Evolutionary conservation across 1,140 invertebrate genomes (phyloP), one percentile per base, ranked within the genome.

Genomic region (Zaprionus inermis): DNA sequence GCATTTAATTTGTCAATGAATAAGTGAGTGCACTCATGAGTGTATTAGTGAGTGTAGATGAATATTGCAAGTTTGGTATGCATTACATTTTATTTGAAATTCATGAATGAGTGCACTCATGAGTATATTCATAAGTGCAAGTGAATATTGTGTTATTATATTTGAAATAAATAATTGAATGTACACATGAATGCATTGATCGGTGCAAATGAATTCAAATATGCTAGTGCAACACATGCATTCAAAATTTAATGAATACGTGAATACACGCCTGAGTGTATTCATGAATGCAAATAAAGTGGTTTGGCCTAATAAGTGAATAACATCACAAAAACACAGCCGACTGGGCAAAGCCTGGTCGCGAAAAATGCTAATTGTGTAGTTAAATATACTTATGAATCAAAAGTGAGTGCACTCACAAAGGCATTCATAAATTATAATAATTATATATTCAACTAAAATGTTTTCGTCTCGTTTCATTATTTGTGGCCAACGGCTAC

Each of bases 341-440:
- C 22, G 22, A 24, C 22, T 28, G 24, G 24, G 24, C 24, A 28
- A 1, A 28, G 24, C 24, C 24, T 28, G 24, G 3, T 28, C 24
- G 3, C 0, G 3, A 5, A 4, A 28, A 28, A 28, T 28, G 24
- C 3, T 5, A 28, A 28, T 28, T 28, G 24, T 5, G 24, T 28
- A 28, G 24, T 4, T 28, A 5, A 28, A 28, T 28, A 28, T 5
- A 28, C 24, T 28, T 5, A 28, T 28, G 24, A 28, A 28, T 28
- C 24, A 28, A 0, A 28, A 28, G 24, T 28, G 49, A 70, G 55
- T 63, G 32, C 24, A 46, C 38, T 70, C 16, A 70, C 22, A n/a
- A 55, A 18, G 32, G 2, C n/a, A 34, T 38, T 36, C n/a, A 52
- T 28, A 20, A 16, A 14, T 55, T 28, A 28, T 28, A 28, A 38